phyloP scores from a whole-genome alignment of 2,888 invertebrate species.

The Folsomia candida region DNA sequence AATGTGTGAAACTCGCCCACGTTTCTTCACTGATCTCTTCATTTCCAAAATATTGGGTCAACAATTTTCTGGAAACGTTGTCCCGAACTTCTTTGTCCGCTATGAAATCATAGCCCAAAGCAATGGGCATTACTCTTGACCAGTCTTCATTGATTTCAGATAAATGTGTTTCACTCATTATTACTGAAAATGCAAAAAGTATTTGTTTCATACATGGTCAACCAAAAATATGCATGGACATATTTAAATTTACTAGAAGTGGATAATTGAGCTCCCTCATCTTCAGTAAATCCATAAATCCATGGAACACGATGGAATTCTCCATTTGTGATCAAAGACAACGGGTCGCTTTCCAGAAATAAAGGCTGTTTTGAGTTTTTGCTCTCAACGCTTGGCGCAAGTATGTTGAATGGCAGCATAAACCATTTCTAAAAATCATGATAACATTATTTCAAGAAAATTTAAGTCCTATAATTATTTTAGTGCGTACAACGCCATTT shows the following conservation, averaged over 20 bases:
- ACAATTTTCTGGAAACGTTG: conserved; percentile 11
- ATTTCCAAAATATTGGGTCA: conserved; percentile 15
- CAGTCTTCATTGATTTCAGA: conserved; percentile 14
- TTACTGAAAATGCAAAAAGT: conserved; percentile 19
- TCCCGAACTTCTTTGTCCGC: neutral
- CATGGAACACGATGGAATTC: conserved; percentile 25
- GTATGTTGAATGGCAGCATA: neutral
- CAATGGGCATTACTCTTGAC: conserved; percentile 12
- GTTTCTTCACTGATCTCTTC: conserved; percentile 25
- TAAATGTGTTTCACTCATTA: conserved; percentile 12
- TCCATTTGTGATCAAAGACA: too few species aligned
- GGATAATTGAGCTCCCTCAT: conserved; percentile 14
- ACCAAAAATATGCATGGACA: too few species aligned
- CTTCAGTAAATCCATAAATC: conserved; percentile 29
- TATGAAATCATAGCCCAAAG: conserved; percentile 17
- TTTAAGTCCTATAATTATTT: too few species aligned
- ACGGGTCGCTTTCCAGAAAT: too few species aligned
- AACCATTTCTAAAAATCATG: too few species aligned
- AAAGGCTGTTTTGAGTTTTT: neutral
- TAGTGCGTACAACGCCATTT: too few species aligned
- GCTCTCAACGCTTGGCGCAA: neutral
- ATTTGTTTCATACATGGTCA: too few species aligned
- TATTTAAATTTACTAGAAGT: too few species aligned
- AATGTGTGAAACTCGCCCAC: conserved; percentile 11
- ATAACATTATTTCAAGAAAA: too few species aligned